Percentiles rank a stretch among this genome's conserved stretches.
These are phyloP conservation scores for Alethe castanea DNA, from an alignment of 2,113 vertebrate genomes.

Conservation along the genomic window DNA sequence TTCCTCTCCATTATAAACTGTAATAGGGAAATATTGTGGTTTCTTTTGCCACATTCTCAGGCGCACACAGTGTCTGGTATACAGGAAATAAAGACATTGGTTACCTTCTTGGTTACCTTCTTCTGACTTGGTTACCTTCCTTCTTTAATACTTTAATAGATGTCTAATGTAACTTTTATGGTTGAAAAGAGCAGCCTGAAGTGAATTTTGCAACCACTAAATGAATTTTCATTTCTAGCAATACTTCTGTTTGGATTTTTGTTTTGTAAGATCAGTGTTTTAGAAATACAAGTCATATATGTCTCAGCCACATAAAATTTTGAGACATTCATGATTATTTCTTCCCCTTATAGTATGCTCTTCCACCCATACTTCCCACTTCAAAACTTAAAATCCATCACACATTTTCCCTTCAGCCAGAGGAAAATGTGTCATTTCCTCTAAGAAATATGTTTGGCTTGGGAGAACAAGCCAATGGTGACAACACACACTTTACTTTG, in stretches of 20 bases:
- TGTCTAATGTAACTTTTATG: conserved; percentile 18
- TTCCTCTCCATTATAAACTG: neutral
- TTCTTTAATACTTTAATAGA: neutral
- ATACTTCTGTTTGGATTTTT: neutral
- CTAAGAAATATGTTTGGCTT: neutral
- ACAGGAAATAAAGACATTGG: neutral
- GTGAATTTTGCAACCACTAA: conserved; percentile 10
- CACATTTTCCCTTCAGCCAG: neutral
- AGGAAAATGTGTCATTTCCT: neutral
- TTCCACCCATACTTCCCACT: neutral
- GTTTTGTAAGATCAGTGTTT: neutral
- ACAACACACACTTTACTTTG: neutral
- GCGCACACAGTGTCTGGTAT: neutral
- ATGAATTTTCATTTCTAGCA: conserved; percentile 11
- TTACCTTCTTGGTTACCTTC: neutral
- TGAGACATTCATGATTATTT: neutral
- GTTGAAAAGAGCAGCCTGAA: conserved; percentile 2
- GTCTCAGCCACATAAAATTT: neutral
- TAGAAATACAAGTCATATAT: neutral
- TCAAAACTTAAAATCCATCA: neutral
- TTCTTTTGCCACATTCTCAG: neutral
- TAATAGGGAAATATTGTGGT: neutral
- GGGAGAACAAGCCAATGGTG: neutral
- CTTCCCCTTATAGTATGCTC: neutral
- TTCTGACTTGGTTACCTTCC: neutral